These are phyloP conservation scores for Gymnothorax reevesii DNA, from an alignment of 2,797 vertebrate genomes.

Conservation along the genomic window DNA sequence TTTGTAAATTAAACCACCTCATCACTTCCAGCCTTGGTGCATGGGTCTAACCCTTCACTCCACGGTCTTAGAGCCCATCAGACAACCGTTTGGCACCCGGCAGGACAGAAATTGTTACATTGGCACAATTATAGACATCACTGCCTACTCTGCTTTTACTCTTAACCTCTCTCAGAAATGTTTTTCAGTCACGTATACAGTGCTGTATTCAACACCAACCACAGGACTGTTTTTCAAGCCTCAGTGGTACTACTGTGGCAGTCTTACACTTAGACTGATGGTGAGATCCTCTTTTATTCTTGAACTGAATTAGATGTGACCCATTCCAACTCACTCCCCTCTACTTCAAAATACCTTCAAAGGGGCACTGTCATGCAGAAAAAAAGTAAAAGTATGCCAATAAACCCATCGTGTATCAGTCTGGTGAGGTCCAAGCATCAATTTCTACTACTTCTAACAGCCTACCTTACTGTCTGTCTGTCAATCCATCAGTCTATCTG, in stretches of 20 bases:
- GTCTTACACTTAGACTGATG: background rate
- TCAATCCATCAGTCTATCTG: background rate
- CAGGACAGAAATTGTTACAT: no score
- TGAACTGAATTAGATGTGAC: slow-evolving; percentile 16
- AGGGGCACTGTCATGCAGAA: background rate
- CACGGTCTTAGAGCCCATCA: no score
- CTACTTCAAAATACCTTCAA: slow-evolving; percentile 4
- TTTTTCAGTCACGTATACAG: slow-evolving; percentile 18
- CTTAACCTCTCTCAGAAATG: background rate
- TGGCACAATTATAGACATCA: background rate
- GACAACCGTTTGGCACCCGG: no score
- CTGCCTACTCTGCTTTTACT: slow-evolving; percentile 28
- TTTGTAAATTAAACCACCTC: no score
- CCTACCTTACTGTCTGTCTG: background rate
- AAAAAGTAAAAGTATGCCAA: background rate
- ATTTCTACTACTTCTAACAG: background rate
- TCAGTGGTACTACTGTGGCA: background rate
- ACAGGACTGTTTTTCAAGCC: background rate
- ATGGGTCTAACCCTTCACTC: no score
- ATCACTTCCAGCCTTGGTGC: no score
- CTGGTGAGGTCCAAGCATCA: background rate
- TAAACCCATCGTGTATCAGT: background rate
- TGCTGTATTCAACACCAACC: slow-evolving; percentile 15
- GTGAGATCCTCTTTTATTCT: slow-evolving; percentile 11
- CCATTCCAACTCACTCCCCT: background rate